Conservation (phyloP, 2,888 invertebrate genomes). For the Tupiocoris notatus region DNA sequence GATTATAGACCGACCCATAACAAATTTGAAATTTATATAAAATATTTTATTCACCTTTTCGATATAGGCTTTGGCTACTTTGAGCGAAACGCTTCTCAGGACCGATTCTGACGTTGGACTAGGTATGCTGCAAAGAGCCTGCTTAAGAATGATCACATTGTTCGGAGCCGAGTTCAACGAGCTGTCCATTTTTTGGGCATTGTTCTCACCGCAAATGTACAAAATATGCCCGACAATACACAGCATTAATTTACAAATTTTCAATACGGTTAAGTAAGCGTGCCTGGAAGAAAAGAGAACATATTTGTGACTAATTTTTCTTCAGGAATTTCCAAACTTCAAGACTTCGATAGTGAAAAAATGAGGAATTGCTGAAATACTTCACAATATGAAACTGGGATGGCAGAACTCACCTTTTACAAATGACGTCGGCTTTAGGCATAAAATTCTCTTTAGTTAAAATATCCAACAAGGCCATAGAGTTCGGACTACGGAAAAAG, state of each 20-base stretch:
- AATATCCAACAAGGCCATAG: conserved; percentile 72
- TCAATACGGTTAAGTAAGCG: conserved; percentile 83
- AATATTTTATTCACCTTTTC: conserved; percentile 61
- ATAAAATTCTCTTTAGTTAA: conserved; percentile 82
- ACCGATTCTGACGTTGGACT: conserved; percentile 81
- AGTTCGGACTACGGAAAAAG: conserved; percentile 66
- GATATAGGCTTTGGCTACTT: conserved; percentile 77
- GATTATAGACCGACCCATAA: not conserved
- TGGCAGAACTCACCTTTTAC: conserved; percentile 60
- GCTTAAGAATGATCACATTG: conserved; percentile 61
- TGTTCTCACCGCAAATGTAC: conserved; percentile 56
- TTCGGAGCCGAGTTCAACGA: conserved; percentile 48
- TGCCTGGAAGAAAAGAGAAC: conserved; percentile 59
- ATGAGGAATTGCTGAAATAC: not conserved
- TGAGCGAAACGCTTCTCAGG: conserved; percentile 77
- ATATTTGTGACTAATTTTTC: not conserved
- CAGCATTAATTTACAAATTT: conserved; percentile 83
- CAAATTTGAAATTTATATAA: conserved; percentile 24
- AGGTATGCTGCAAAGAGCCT: conserved; percentile 80
- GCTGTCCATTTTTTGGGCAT: conserved; percentile 29
- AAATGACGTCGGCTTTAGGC: conserved; percentile 73
- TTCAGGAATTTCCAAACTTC: not conserved
- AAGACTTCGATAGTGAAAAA: not conserved
- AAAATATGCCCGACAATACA: conserved; percentile 67
- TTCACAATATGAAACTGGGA: not conserved